Base-by-base conservation (phyloP, 1,140 invertebrate species). In the Ladona fulva region DNA sequence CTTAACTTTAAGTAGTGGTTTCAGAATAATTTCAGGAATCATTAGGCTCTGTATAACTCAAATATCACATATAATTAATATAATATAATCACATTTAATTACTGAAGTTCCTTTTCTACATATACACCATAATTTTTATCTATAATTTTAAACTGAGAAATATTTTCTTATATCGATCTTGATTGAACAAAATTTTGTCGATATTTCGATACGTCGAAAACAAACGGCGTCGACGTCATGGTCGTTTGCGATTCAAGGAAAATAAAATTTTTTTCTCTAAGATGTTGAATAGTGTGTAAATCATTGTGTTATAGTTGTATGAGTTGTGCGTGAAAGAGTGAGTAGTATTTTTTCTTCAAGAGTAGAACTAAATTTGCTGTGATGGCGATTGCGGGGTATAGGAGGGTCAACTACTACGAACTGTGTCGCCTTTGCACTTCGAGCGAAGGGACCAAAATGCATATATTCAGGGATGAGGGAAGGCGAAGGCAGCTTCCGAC, bases 341-440 rank as follows among this genome's bases (percentile, higher is more conserved):
- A 16, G 14, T 66, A 66, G 52, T 66, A 66, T 66, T 66, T 66
- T 37, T 66, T 66, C 52, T 66, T 16, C n/a, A 22, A 19, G 52
- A 22, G n/a, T 66, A 66, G 16, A 66, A 66, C n/a, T 6, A 19
- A 16, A 66, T 19, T 66, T 19, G 52, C n/a, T 66, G 52, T 66
- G 42, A 77, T 37, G 52, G 74, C 79, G 24, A 91, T 91, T 89
- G 87, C 89, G 77, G 89, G 88, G 81, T 90, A 91, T 81, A 88
- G 88, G 79, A 87, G 89, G 80, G 90, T 91, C 12, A 91, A 91
- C 83, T 92, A 90, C 82, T 90, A 90, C 81, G 91, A 92, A 85
- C 84, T 92, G 76, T 92, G 91, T 81, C 86, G 91, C 80, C 85
- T 92, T 66, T 92, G 91, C 83, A 91, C 90, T 16, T 88, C 88